Base-by-base conservation (phyloP, 2,113 vertebrate species). In the Hemicordylus capensis region DNA sequence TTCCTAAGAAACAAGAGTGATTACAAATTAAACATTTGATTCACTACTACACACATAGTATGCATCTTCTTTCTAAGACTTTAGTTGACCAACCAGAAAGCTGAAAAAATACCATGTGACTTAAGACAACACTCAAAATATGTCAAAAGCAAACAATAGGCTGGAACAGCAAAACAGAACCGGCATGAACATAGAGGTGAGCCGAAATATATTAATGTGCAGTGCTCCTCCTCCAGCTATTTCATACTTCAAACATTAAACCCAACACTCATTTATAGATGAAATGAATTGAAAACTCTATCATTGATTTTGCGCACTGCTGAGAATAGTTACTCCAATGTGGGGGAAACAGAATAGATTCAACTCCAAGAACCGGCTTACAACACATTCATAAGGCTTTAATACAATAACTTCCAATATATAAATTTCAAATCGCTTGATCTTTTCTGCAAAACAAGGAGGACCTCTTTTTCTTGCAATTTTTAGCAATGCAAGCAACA, bases 71-170 rank as follows among this genome's bases (percentile, higher is more conserved):
- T 80, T 12, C 2, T 31, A 31, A 39, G 84, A 24, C 42, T 92
- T 66, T 46, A 80, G 34, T 56, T 69, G 79, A 73, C 74, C 70
- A 69, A 69, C 17, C 1, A 58, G 42, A 58, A 76, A 81, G 56
- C 28, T 56, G 83, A 88, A 67, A 58, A 86, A 86, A 90, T 28
- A 64, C 4, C 4, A 48, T 0, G 37, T 77, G 63, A 89, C 66
- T 89, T 80, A 83, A 82, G 81, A 31, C 17, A 34, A 0, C 85
- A 84, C 77, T 88, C 63, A 58, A 76, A 90, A 75, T 87, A 92
- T 39, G 6, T 8, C 66, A 90, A 66, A 91, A 81, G 69, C 78
- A 87, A 76, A 78, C 87, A 92, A 76, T 85, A 91, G 28, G 83
- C 77, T 37, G 75, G 87, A 84, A 87, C 85, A 37, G 63, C 85